phyloP scores from a whole-genome alignment of 2,797 vertebrate genomes.

The Argentina silus region DNA sequence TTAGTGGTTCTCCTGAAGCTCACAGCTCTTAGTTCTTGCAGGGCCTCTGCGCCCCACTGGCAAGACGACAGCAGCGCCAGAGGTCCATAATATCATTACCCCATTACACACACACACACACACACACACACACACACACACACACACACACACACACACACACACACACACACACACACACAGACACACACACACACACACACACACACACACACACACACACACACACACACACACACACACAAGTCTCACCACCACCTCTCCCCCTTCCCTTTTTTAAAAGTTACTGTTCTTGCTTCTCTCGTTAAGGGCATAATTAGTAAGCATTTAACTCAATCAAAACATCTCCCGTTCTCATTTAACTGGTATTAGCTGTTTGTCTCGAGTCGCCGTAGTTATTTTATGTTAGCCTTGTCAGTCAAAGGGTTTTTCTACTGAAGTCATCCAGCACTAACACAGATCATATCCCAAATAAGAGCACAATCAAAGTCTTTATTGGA shows the following conservation, averaged over 20 bases:
- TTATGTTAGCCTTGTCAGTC: not conserved
- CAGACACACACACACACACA: too few species aligned
- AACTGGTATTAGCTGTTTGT: constrained; percentile 18
- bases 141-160: too few species aligned
- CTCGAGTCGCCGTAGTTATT: constrained; percentile 1
- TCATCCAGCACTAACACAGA: too few species aligned
- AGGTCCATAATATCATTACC: constrained; percentile 67
- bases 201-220: too few species aligned
- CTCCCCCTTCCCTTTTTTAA: not conserved
- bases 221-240: too few species aligned
- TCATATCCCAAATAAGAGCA: not conserved
- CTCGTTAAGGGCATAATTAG: constrained; percentile 65
- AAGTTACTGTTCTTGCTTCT: constrained; percentile 34
- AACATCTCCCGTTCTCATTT: constrained; percentile 48
- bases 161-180: too few species aligned
- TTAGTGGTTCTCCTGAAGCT: constrained; percentile 72
- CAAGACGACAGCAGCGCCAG: constrained; percentile 70
- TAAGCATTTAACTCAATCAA: constrained; percentile 66
- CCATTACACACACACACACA: constrained; percentile 48
- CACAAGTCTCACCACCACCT: not conserved
- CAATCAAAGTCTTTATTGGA: not conserved
- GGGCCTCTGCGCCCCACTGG: constrained; percentile 7
- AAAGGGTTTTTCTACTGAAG: too few species aligned
- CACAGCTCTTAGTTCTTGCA: not conserved
- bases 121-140: not conserved